Conservation (phyloP, 35 echinoderm and acorn worm genomes). For the Chiridota heheva region DNA sequence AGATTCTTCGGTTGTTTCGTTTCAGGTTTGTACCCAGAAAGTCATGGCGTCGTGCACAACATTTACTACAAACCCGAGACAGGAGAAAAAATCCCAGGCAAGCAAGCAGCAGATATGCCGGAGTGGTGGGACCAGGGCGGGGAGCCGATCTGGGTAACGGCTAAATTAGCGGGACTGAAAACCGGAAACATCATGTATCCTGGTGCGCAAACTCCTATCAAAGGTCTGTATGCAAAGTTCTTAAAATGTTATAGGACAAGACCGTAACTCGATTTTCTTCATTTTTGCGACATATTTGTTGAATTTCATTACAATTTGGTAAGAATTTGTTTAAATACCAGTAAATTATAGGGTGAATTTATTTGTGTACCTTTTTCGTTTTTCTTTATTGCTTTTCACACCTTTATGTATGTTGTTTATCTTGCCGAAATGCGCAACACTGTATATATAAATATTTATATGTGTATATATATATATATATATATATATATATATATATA, state of each 20-base stretch:
- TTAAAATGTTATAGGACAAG: too few species aligned
- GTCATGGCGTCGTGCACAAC: slow-evolving; percentile 81
- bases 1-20: too few species aligned
- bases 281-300: background rate
- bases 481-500: too few species aligned
- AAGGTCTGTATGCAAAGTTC: slow-evolving; percentile 47
- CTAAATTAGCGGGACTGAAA: slow-evolving; percentile 64
- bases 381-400: too few species aligned
- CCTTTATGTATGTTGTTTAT: too few species aligned
- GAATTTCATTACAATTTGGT: background rate
- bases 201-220: slow-evolving; percentile 70
- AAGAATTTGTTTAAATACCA: too few species aligned
- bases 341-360: too few species aligned
- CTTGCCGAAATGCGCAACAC: too few species aligned
- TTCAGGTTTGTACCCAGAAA: slow-evolving; percentile 80
- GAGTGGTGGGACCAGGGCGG: slow-evolving; percentile 72
- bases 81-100: slow-evolving; percentile 17
- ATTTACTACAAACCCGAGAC: slow-evolving; percentile 48
- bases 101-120: slow-evolving; percentile 60
- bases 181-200: slow-evolving; percentile 80
- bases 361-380: too few species aligned
- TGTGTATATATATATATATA: too few species aligned
- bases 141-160: slow-evolving; percentile 92
- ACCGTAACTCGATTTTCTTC: background rate
- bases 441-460: too few species aligned